phyloP scores from a whole-genome alignment of 53 echinoderm and acorn worm genomes.

The Antedon mediterranea region DNA sequence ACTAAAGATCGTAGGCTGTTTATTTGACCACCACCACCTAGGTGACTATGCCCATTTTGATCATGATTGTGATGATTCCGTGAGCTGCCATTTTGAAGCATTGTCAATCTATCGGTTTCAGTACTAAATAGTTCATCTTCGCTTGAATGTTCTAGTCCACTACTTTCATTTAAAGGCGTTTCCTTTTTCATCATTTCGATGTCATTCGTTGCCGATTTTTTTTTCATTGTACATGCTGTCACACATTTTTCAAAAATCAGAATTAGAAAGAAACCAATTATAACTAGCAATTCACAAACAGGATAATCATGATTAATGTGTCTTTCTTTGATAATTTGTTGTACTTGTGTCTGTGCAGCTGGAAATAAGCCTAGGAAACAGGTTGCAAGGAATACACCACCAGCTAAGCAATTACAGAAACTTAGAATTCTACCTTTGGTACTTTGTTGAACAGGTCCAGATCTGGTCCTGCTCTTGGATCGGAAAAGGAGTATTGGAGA shows the following conservation, averaged over 20 bases:
- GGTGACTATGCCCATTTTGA: slow-evolving; percentile 67
- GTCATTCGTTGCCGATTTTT: slow-evolving; percentile 3
- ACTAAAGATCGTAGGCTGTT: slow-evolving; percentile 54
- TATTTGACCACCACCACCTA: slow-evolving; percentile 21
- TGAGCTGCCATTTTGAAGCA: slow-evolving; percentile 18
- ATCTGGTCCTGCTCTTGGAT: background rate
- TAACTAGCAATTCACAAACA: slow-evolving; percentile 57
- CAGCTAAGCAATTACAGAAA: slow-evolving; percentile 87
- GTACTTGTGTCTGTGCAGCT: slow-evolving; percentile 60
- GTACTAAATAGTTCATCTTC: slow-evolving; percentile 4
- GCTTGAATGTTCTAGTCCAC: background rate
- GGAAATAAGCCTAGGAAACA: slow-evolving; percentile 94
- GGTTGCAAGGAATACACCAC: slow-evolving; percentile 84
- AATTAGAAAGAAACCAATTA: slow-evolving; percentile 86
- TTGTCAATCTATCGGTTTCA: slow-evolving; percentile 20
- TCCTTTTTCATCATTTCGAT: slow-evolving; percentile 25
- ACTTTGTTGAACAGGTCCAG: background rate
- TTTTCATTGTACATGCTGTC: slow-evolving; percentile 27
- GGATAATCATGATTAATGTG: slow-evolving; percentile 45
- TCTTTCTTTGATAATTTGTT: slow-evolving; percentile 28
- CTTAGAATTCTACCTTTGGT: slow-evolving; percentile 27
- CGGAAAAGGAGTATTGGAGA: background rate
- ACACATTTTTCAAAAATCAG: slow-evolving; percentile 58
- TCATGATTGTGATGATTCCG: slow-evolving; percentile 25
- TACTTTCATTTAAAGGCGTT: background rate